Evolutionary conservation across 2,888 invertebrate species (phyloP).

Genomic region (Amphipoea oculea): DNA sequence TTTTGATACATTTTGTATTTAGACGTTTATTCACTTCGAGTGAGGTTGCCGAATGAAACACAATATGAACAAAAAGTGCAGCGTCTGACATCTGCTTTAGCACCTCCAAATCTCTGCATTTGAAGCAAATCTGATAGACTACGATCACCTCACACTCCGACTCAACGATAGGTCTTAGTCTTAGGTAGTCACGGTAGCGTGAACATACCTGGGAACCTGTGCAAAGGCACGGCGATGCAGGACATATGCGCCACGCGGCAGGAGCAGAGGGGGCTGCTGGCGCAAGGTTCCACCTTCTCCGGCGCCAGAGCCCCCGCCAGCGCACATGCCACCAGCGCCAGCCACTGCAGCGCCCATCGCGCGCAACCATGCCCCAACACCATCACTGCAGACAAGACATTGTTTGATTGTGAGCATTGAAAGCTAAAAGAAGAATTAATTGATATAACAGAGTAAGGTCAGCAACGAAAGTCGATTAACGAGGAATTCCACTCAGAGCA

Average conservation of each 20-base stretch:
- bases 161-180: not conserved
- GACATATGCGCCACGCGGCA: constrained; percentile 93
- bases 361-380: constrained; percentile 84
- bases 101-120: not conserved
- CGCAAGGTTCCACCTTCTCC: constrained; percentile 90
- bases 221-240: constrained; percentile 93
- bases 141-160: not conserved
- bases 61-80: not conserved
- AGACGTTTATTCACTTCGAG: not conserved
- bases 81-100: not conserved
- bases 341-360: constrained; percentile 84
- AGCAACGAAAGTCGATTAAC: not conserved
- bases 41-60: not conserved
- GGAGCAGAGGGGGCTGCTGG: constrained; percentile 93
- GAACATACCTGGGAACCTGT: constrained; percentile 92
- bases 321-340: constrained; percentile 84
- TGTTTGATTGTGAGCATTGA: not conserved
- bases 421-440: not conserved
- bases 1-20: not conserved
- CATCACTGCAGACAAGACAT: constrained; percentile 80
- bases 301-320: constrained; percentile 85
- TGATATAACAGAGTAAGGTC: not conserved
- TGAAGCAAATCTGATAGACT: not conserved
- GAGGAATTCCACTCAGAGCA: too few relatives aligned
- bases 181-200: too few relatives aligned